Base-by-base conservation (phyloP, 2,113 vertebrate genomes). In the Recurvirostra avosetta region DNA sequence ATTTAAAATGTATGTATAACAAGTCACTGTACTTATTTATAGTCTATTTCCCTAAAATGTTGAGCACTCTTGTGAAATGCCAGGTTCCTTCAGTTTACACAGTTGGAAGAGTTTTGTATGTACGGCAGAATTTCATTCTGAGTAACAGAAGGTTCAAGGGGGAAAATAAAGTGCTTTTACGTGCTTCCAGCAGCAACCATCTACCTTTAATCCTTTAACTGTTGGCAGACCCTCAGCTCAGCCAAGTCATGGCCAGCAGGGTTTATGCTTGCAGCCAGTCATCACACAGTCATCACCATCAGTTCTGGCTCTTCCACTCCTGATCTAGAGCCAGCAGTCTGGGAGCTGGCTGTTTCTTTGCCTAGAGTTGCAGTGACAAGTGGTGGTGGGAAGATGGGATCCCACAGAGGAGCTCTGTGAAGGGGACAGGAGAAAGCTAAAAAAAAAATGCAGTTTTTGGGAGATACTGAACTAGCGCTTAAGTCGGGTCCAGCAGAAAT, bases 251-350 rank as follows among this genome's bases (percentile, higher is more conserved):
- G 19, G n/a, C 61, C 9, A 20, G 19, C 2, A 0, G 4, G 26
- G 21, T 53, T 61, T 36, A 22, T 30, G 15, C 49, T 65, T 65
- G 63, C 49, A 79, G 30, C 10, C 40, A 67, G 19, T 22, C 43
- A 49, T 25, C 45, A 1, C 2, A 18, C 47, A 62, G 36, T 23
- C 43, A 32, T 30, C 63, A 30, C 32, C 15, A 3, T 25, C 59
- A 49, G 45, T 15, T 61, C 45, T 34, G 0, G 0, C 29, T 50
- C 53, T 73, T 40, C 50, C 12, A 36, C 52, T 45, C 50, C 45
- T 49, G 59, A 84, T 27, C 41, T 11, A 18, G 1, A 88, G 25
- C 45, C n/a, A 49, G 21, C 26, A 11, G 30, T 4, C 0, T 0
- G 32, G 15, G 40, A 79, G 15, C 16, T 58, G 75, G 8, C 16